Conservation (phyloP, 2,113 vertebrate genomes). For the Nothobranchius furzeri region DNA sequence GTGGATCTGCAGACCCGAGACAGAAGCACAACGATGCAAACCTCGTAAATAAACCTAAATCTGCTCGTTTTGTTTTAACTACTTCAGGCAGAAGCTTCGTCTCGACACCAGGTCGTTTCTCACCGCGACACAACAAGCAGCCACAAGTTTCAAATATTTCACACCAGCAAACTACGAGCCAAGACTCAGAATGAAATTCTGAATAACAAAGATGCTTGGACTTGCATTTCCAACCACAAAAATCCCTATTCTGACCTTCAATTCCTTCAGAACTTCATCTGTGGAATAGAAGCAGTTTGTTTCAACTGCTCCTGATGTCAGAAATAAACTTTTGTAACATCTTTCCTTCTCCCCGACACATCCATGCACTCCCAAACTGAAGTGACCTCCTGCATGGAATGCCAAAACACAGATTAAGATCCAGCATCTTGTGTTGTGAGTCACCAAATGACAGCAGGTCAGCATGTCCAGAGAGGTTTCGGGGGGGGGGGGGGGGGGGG, state of each 20-base stretch:
- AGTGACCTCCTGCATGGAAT: neutral
- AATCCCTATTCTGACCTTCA: neutral
- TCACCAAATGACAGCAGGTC: constrained; percentile 49
- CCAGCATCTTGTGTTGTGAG: constrained; percentile 18
- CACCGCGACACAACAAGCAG: too few relatives aligned
- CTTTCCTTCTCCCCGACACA: neutral
- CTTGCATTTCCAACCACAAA: neutral
- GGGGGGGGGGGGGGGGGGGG: neutral
- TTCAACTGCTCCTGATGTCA: too few relatives aligned
- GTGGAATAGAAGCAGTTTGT: neutral
- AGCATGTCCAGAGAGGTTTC: constrained; percentile 38
- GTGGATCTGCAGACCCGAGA: too few relatives aligned
- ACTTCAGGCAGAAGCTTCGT: too few relatives aligned
- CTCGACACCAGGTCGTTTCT: too few relatives aligned
- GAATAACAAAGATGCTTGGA: too few relatives aligned
- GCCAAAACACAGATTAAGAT: constrained; percentile 24
- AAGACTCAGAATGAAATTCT: too few relatives aligned
- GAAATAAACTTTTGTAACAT: neutral
- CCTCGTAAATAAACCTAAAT: too few relatives aligned
- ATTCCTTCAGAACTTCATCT: neutral
- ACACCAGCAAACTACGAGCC: too few relatives aligned
- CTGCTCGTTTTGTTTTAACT: too few relatives aligned
- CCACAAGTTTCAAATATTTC: too few relatives aligned
- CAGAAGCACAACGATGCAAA: too few relatives aligned
- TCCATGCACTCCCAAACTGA: constrained; percentile 1